Evolutionary conservation across 2,797 vertebrate genomes (phyloP).

Genomic region (Melanotaenia trifasciata): DNA sequence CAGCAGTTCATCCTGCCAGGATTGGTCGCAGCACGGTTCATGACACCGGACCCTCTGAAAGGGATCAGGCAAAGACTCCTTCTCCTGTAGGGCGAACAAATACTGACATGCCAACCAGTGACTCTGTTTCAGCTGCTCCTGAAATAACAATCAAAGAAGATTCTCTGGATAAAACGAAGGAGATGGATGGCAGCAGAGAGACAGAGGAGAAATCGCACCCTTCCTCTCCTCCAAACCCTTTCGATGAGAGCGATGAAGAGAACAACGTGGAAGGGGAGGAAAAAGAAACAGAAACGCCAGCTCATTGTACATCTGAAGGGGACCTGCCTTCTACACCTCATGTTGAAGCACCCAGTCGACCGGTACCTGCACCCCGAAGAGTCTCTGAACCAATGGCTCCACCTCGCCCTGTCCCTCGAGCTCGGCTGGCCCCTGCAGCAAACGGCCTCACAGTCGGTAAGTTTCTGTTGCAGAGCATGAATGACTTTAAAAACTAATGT

Average conservation of each 20-base stretch:
- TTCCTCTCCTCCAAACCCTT: slow-evolving; percentile 82
- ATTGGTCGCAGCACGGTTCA: slow-evolving; percentile 47
- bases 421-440: slow-evolving; percentile 54
- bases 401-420: slow-evolving; percentile 73
- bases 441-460: slow-evolving; percentile 63
- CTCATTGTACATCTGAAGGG: slow-evolving; percentile 45
- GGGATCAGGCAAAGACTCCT: slow-evolving; percentile 35
- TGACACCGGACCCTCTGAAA: slow-evolving; percentile 40
- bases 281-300: slow-evolving; percentile 44
- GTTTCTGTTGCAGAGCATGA: slow-evolving; percentile 13
- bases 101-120: not conserved
- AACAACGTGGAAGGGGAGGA: slow-evolving; percentile 57
- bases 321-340: slow-evolving; percentile 48
- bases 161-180: slow-evolving; percentile 39
- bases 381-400: slow-evolving; percentile 68
- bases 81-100: slow-evolving; percentile 21
- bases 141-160: slow-evolving; percentile 20
- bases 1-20: slow-evolving; percentile 40
- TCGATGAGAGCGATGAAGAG: slow-evolving; percentile 83
- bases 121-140: slow-evolving; percentile 19
- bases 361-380: slow-evolving; percentile 82
- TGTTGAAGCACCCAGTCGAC: slow-evolving; percentile 54
- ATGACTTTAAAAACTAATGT: not conserved
- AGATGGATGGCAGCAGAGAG: slow-evolving; percentile 26
- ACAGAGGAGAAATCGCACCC: slow-evolving; percentile 30